phyloP scores from a whole-genome alignment of 2,113 vertebrate species.

The Pavo muticus region DNA sequence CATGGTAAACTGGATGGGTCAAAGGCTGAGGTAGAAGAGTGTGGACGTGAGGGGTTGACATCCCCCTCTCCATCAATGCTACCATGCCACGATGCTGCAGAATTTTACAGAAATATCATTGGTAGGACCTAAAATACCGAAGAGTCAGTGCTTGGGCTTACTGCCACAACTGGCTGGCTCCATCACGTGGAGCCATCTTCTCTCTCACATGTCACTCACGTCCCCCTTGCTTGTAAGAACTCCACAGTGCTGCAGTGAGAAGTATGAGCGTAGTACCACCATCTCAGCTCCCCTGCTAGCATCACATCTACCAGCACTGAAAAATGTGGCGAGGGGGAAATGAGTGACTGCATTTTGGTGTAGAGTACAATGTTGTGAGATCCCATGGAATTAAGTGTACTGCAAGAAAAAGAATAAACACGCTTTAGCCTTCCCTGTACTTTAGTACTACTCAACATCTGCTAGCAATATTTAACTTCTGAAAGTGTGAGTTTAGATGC shows the following conservation, averaged over 20 bases:
- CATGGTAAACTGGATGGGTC: background rate
- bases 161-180: background rate
- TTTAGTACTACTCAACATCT: background rate
- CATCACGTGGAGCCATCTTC: background rate
- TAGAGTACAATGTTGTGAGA: background rate
- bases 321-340: background rate
- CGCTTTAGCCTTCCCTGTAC: background rate
- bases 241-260: background rate
- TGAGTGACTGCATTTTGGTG: background rate
- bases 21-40: background rate
- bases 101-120: background rate
- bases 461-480: conserved; percentile 18
- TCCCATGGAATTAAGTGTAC: background rate
- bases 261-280: rapidly evolving
- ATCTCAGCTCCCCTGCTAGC: background rate
- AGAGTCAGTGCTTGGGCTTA: background rate
- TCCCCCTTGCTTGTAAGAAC: rapidly evolving
- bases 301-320: rapidly evolving
- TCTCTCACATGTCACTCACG: background rate
- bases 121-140: background rate
- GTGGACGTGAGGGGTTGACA: background rate
- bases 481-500: conserved; percentile 71
- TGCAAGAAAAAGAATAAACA: background rate
- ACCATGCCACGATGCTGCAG: background rate
- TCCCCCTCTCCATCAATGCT: background rate